Evolutionary conservation across 2,888 invertebrate genomes (phyloP), one percentile per base, ranked within the genome.

Genomic region (Conus canariensis): DNA sequence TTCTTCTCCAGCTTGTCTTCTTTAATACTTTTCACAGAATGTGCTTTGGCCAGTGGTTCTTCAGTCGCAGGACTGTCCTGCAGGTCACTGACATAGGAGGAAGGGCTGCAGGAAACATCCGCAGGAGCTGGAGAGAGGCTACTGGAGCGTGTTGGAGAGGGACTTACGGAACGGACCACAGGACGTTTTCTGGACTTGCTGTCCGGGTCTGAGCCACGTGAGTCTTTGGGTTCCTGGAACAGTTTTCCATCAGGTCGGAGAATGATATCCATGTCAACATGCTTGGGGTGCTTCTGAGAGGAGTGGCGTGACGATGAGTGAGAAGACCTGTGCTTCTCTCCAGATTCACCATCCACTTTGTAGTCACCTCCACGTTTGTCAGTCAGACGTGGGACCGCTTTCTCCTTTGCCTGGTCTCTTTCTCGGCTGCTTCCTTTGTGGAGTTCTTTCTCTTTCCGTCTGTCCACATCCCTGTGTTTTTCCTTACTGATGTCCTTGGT

Each of bases 231-330:
- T 64, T 88, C 88, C 22, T 83, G 82, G 59, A 88, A 88, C 14
- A 83, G 59, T n/a, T 88, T 88, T 0, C 83, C 88, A 67, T 88
- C 88, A 0, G 82, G 80, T 16, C 88, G 25, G 14, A 67, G 30
- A 22, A 82, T 88, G 8, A 67, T 56, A 22, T 88, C 83, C 67
- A 88, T 19, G 25, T 83, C 83, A 14, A 10, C 12, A 22, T 67
- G 83, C 22, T 67, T 88, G 56, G 60, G 67, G 45, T 70, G 59
- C 22, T 80, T 64, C 3, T 19, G 25, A 3, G 59, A 64, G 19
- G 14, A 30, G 8, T 88, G 74, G 25, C 30, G 30, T 2, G 82
- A 60, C 6, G 87, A 74, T 6, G 87, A 74, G 30, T 58, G 87
- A 10, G 25, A 19, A 67, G 19, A 25, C 9, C 70, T 30, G 56